Evolutionary conservation across 2,113 vertebrate genomes (phyloP).

Genomic region (Heloderma charlesbogerti): DNA sequence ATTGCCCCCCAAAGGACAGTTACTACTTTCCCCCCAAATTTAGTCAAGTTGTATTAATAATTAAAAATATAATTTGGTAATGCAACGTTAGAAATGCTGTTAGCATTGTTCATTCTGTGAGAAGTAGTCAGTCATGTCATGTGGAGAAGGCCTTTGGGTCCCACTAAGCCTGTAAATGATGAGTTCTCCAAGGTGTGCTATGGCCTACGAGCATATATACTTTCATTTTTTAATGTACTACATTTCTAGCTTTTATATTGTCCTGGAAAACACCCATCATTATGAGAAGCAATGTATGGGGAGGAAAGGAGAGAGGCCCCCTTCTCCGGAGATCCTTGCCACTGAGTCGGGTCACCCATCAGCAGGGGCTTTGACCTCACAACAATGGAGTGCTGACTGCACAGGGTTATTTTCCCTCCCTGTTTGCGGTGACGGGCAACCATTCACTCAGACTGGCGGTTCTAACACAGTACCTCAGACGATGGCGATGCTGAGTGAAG

Average conservation of each 20-base stretch:
- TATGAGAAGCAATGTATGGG: not conserved
- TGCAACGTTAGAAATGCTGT: slow-evolving; percentile 34
- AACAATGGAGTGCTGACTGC: not conserved
- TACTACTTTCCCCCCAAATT: slow-evolving; percentile 48
- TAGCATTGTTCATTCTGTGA: slow-evolving; percentile 22
- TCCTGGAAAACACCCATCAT: not conserved
- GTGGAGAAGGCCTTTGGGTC: not conserved
- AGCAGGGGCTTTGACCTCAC: not conserved
- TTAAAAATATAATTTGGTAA: slow-evolving; percentile 29
- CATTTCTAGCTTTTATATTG: not conserved
- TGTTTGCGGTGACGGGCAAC: no score
- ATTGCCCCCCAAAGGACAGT: slow-evolving; percentile 36
- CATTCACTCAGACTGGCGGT: not conserved
- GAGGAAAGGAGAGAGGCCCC: no score
- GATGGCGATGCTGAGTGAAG: not conserved
- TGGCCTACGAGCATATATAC: slow-evolving; percentile 9
- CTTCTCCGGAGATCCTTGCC: not conserved
- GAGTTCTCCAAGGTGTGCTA: not conserved
- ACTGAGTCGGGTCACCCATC: not conserved
- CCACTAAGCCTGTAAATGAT: slow-evolving; percentile 1
- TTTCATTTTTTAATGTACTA: slow-evolving; percentile 14
- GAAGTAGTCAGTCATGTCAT: not conserved
- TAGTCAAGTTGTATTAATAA: slow-evolving; percentile 52
- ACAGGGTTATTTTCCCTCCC: not conserved
- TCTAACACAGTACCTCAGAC: not conserved